These are phyloP conservation scores for Andrena bicolor DNA, from an alignment of 2,888 invertebrate genomes.

Conservation along the genomic window DNA sequence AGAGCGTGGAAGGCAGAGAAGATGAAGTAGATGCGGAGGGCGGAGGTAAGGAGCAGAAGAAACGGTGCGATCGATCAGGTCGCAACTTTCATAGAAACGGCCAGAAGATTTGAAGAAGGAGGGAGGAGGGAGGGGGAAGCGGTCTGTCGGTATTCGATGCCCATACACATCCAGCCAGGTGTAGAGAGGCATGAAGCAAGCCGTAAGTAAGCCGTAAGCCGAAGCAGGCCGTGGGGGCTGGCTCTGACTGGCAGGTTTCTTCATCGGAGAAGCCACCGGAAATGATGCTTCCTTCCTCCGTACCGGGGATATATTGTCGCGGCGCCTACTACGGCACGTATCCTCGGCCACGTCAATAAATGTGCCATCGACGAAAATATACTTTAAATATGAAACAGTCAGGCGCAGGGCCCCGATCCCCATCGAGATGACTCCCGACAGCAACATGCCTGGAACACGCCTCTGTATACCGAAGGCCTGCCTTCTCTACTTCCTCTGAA, in stretches of 20 bases:
- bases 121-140: slow-evolving; percentile 31
- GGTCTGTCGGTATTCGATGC: slow-evolving; percentile 75
- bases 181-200: slow-evolving; percentile 80
- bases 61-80: slow-evolving; percentile 67
- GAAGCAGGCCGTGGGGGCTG: slow-evolving; percentile 74
- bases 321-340: slow-evolving; percentile 47
- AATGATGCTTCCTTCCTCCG: slow-evolving; percentile 80
- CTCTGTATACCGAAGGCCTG: slow-evolving; percentile 40
- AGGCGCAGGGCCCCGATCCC: slow-evolving; percentile 80
- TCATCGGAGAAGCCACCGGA: slow-evolving; percentile 84
- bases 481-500: slow-evolving; percentile 48
- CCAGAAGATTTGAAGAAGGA: slow-evolving; percentile 63
- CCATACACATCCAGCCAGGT: slow-evolving; percentile 76
- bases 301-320: slow-evolving; percentile 78
- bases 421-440: slow-evolving; percentile 79
- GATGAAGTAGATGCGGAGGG: slow-evolving; percentile 11
- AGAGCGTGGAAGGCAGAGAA: not conserved
- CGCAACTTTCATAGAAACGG: slow-evolving; percentile 67
- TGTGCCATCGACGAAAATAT: slow-evolving; percentile 79
- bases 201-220: slow-evolving; percentile 78
- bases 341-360: slow-evolving; percentile 76
- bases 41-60: slow-evolving; percentile 7
- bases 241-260: slow-evolving; percentile 84
- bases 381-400: slow-evolving; percentile 85
- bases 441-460: slow-evolving; percentile 75